Conservation (phyloP, 2,888 invertebrate genomes). For the Himalopsyche anomala region DNA sequence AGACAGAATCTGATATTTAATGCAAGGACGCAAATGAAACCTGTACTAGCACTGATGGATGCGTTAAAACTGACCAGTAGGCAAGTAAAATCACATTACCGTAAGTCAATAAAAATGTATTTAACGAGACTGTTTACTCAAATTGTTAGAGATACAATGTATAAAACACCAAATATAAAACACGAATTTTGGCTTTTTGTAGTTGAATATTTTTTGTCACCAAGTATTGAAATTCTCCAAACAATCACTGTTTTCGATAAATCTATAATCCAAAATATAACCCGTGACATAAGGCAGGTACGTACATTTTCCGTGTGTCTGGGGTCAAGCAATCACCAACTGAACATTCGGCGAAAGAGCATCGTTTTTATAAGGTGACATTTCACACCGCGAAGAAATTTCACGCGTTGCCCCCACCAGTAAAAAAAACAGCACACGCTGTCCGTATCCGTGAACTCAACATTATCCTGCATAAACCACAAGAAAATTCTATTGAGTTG, state of each 20-base stretch:
- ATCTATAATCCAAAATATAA: constrained; percentile 27
- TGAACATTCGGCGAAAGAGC: neutral
- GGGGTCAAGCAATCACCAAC: constrained; percentile 40
- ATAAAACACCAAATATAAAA: neutral
- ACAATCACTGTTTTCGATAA: neutral
- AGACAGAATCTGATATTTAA: neutral
- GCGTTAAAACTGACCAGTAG: neutral
- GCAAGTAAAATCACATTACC: constrained; percentile 6
- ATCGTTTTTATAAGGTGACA: constrained; percentile 43
- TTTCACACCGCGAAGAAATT: constrained; percentile 32
- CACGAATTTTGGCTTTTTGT: too few relatives aligned
- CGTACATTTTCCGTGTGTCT: constrained; percentile 43
- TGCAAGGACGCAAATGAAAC: constrained; percentile 3
- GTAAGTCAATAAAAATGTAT: constrained; percentile 14
- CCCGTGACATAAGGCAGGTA: constrained; percentile 17
- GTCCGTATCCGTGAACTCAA: constrained; percentile 1
- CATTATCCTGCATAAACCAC: constrained; percentile 27
- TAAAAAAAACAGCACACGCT: constrained; percentile 5
- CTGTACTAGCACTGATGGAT: constrained; percentile 28
- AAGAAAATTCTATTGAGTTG: neutral
- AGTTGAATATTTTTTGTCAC: too few relatives aligned
- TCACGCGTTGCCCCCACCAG: constrained; percentile 28
- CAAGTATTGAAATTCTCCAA: neutral
- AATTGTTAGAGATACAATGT: constrained; percentile 1
- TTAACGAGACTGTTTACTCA: neutral